Percentiles rank a stretch among this genome's conserved stretches.
Evolutionary conservation across 2,888 invertebrate species (phyloP).

Genomic region (Scaeva pyrastri): DNA sequence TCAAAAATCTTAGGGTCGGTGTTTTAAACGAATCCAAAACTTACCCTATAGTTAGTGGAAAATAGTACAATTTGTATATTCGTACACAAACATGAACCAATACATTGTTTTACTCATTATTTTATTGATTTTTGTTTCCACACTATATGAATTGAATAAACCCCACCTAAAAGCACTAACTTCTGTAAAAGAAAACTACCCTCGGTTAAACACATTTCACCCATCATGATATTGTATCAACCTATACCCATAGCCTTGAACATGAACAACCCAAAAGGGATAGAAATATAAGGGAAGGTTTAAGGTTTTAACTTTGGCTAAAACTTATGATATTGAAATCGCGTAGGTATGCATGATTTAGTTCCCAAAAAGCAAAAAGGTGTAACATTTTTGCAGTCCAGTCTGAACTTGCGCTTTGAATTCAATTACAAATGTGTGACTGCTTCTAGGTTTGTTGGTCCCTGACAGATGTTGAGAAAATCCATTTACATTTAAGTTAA

Average conservation of each 20-base stretch:
- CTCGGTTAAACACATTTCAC: conserved; percentile 38
- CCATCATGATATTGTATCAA: conserved; percentile 29
- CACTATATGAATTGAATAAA: not conserved
- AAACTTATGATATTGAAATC: conserved; percentile 38
- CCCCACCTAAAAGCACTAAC: conserved; percentile 37
- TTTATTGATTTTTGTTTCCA: conserved; percentile 56
- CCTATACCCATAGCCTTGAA: not conserved
- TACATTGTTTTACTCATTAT: conserved; percentile 42
- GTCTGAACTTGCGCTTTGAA: conserved; percentile 35
- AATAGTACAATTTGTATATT: conserved; percentile 46
- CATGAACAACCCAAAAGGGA: not conserved
- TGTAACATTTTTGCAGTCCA: conserved; percentile 26
- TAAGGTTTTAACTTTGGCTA: conserved; percentile 18
- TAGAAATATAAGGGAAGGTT: conserved; percentile 10
- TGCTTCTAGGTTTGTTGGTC: not conserved
- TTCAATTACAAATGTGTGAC: conserved; percentile 21
- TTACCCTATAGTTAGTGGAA: too few relatives aligned
- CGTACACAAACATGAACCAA: conserved; percentile 41
- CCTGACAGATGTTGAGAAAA: conserved; percentile 54
- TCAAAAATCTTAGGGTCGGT: too few relatives aligned
- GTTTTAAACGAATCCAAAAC: too few relatives aligned
- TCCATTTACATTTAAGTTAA: conserved; percentile 18
- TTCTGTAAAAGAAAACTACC: conserved; percentile 47
- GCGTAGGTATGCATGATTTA: conserved; percentile 47
- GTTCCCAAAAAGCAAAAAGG: conserved; percentile 45